Evolutionary conservation across 2,113 vertebrate species (phyloP), one percentile per base, ranked within the genome.

Genomic region (Ceratotherium simum): DNA sequence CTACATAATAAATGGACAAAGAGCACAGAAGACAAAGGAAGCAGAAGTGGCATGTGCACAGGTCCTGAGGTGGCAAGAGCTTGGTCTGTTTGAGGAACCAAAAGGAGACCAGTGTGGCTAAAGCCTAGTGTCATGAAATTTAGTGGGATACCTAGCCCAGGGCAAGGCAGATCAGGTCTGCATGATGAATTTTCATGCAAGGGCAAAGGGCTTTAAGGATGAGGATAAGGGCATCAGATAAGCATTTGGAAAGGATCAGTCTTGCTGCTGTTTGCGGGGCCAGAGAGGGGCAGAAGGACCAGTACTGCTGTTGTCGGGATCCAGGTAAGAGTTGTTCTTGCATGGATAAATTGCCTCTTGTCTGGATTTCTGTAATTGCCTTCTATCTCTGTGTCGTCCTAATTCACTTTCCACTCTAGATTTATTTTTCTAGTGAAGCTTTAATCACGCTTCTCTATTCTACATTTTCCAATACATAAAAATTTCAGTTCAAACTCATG

Each of bases 391-490:
- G 12, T 60, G 7, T 84, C 54, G 91, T 89, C 54, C 48, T 88
- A 65, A 81, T 85, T 96, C 51, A 90, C 29, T 89, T 94, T n/a
- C 16, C 60, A 60, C 11, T 54, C 20, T 36, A 73, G 42, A 60
- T 88, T 36, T 58, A 85, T 91, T 85, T 91, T 89, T 23, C 42
- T 91, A 70, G 70, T 89, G 48, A 96, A 76, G 20, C 12, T 91
- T 94, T 90, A 76, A 51, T 89, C 21, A 62, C 2, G 70, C 1
- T 31, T 93, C 6, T 76, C 20, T 70, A 18, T 72, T 89, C 60
- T 51, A 11, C 14, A 65, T 65, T 65, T 92, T 88, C 33, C 6
- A 78, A 18, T 65, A 48, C 11, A 65, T 69, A 89, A 80, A 29
- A 85, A 31, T 73, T 70, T 4, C 76, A 83, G 12, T 90, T 25